Evolutionary conservation across 1,140 invertebrate genomes (phyloP).

Genomic region (Orchestia grillus): DNA sequence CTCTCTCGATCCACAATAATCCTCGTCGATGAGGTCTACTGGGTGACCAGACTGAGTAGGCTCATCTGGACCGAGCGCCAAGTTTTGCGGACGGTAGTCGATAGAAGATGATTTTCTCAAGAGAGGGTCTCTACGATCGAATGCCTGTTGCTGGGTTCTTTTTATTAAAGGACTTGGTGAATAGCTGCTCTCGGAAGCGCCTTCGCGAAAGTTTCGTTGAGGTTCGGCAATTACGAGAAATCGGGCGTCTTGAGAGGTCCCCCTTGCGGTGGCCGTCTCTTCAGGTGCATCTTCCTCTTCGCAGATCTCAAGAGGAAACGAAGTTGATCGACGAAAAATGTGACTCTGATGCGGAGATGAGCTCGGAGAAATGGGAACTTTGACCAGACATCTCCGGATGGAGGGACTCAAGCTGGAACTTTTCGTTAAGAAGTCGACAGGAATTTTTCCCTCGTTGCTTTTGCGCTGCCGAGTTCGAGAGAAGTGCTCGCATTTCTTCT

Average conservation of each 20-base stretch:
- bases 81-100: not conserved
- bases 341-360: constrained; percentile 42
- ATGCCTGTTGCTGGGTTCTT: constrained; percentile 47
- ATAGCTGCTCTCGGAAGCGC: constrained; percentile 28
- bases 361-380: constrained; percentile 51
- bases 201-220: constrained; percentile 29
- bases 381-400: constrained; percentile 43
- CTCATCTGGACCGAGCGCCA: not conserved
- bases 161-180: constrained; percentile 20
- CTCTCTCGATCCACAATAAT: constrained; percentile 3
- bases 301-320: constrained; percentile 47
- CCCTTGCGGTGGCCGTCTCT: not conserved
- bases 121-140: not conserved
- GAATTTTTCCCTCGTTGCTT: constrained; percentile 38
- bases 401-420: constrained; percentile 43
- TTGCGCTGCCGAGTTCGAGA: constrained; percentile 1
- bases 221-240: constrained; percentile 47
- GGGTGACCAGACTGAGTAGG: not conserved
- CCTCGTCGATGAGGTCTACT: not conserved
- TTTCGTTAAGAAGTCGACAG: constrained; percentile 18
- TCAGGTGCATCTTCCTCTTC: constrained; percentile 31
- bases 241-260: not conserved
- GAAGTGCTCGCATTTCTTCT: constrained; percentile 3
- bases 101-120: not conserved
- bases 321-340: constrained; percentile 52